Evolutionary conservation across 2,888 invertebrate species (phyloP), one percentile per base, ranked within the genome.

Genomic region (Thera britannica): DNA sequence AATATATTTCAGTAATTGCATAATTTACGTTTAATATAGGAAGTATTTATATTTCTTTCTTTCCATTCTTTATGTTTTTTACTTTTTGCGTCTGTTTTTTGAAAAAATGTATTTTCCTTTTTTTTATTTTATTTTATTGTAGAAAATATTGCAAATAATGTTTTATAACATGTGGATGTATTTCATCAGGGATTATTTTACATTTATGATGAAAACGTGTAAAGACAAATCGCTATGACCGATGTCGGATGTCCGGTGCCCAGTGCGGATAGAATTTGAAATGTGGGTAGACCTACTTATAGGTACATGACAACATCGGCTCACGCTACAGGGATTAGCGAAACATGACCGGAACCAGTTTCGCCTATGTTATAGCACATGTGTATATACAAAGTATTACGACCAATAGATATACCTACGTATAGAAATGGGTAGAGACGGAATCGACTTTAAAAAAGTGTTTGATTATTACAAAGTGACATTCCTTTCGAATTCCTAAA

Each of bases 181-280:
- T 46, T 46, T 5, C 44, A 46, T 46, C 44, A 9, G 44, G 2
- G 44, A 46, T 9, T 2, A n/a, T n/a, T 49, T 49, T n/a, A 49
- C 12, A 49, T 49, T 12, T 49, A 48, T 11, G 48, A n/a, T n/a
- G 48, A 48, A 2, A 48, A 48, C 48, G n/a, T 48, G 48, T 11
- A 48, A 46, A 46, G 12, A n/a, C 12, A 12, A 49, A 49, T 49
- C 12, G 49, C n/a, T 3, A 4, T 49, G 12, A n/a, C 4, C 7
- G 23, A 51, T 52, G 9, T 70, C 68, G 71, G 71, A 77, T 73
- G 75, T 82, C 82, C 79, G 79, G 76, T 64, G 71, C 66, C 67
- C 68, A 63, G 59, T 51, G 65, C 72, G 65, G 72, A 75, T 76
- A 76, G 75, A 77, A 80, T 81, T 74, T 72, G 70, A 77, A 78